Evolutionary conservation across 2,113 vertebrate genomes (phyloP).

Genomic region (Melierax canorus): DNA sequence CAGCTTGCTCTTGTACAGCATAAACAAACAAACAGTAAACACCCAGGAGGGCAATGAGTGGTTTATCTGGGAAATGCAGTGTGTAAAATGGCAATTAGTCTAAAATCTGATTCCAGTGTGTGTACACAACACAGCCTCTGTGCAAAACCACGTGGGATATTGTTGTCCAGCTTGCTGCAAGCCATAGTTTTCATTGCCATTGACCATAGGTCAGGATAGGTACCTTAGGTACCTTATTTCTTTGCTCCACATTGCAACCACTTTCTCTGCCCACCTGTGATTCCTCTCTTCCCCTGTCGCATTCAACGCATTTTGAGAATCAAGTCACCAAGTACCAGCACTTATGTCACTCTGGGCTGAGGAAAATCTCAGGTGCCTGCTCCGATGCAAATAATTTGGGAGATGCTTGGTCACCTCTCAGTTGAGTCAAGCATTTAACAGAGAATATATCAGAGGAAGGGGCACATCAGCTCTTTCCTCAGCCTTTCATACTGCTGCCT

Average conservation of each 20-base stretch:
- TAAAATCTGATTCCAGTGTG: not conserved
- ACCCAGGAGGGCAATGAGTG: not conserved
- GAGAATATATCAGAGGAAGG: not conserved
- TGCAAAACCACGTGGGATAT: not conserved
- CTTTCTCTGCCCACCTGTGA: not conserved
- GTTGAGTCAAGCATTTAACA: conserved; percentile 24
- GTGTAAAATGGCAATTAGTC: not conserved
- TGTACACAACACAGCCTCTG: not conserved
- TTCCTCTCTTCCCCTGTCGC: not conserved
- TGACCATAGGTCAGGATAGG: not conserved
- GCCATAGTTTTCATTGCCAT: not conserved
- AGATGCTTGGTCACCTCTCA: conserved; percentile 11
- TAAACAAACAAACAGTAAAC: not conserved
- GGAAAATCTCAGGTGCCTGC: not conserved
- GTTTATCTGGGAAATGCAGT: not conserved
- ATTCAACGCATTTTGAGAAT: not conserved
- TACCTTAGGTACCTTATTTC: not conserved
- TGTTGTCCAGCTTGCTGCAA: not conserved
- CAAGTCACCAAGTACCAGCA: not conserved
- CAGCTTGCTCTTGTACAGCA: not conserved
- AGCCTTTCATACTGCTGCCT: not conserved
- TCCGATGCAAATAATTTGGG: not conserved
- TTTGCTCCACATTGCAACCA: not conserved
- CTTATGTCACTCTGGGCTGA: not conserved
- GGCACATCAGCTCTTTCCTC: conserved; percentile 18